phyloP scores from a whole-genome alignment of 2,113 vertebrate genomes.

The Scomber colias region DNA sequence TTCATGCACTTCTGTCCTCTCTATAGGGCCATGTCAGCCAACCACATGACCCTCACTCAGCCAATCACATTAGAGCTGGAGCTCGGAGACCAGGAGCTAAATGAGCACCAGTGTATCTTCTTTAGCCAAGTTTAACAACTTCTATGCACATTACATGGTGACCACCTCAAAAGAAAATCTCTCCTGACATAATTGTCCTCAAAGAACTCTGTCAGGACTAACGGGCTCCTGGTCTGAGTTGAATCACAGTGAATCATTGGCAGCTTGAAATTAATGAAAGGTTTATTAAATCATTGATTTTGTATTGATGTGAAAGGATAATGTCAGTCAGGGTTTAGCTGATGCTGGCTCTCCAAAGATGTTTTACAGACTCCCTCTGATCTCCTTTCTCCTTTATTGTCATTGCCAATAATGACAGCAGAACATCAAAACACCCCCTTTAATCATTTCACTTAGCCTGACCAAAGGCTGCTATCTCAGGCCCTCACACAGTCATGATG shows the following conservation, averaged over 20 bases:
- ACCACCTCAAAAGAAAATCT: too few species aligned
- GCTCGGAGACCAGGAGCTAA: too few species aligned
- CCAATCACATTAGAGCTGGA: too few species aligned
- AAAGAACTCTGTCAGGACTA: too few species aligned
- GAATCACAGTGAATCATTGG: background rate
- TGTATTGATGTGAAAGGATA: background rate
- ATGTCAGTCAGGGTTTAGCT: background rate
- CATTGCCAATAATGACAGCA: background rate
- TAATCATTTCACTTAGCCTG: background rate
- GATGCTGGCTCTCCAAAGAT: background rate
- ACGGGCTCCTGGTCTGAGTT: background rate
- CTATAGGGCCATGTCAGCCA: too few species aligned
- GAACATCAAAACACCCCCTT: background rate
- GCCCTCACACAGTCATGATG: background rate
- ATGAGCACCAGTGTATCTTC: too few species aligned
- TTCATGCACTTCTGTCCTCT: too few species aligned
- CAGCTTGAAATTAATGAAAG: background rate
- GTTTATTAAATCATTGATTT: background rate
- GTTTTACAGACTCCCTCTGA: background rate
- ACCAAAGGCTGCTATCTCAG: slow-evolving; percentile 36
- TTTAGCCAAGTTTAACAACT: too few species aligned
- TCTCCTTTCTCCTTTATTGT: background rate
- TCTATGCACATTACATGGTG: too few species aligned
- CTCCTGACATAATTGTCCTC: too few species aligned
- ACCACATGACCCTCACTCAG: too few species aligned